Evolutionary conservation across 1,140 invertebrate genomes (phyloP).

Genomic region (Lasioglossum baleicum): DNA sequence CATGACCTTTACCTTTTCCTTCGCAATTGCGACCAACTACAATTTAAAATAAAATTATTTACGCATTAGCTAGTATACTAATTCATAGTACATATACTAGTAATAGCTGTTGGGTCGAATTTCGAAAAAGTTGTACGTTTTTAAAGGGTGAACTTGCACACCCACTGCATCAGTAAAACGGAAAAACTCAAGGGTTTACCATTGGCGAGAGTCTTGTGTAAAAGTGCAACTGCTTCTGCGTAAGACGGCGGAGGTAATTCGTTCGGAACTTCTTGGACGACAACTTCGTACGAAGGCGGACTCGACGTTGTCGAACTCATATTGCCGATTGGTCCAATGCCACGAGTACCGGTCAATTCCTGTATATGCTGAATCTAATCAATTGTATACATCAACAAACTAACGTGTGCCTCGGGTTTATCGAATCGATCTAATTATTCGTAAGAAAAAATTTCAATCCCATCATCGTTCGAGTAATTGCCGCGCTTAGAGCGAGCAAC

Average conservation of each 20-base stretch:
- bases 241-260: conserved; percentile 70
- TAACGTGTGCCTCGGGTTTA: too few relatives aligned
- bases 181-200: conserved; percentile 1
- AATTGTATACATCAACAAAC: too few relatives aligned
- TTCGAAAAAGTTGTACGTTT: too few relatives aligned
- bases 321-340: conserved; percentile 54
- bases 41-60: too few relatives aligned
- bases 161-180: too few relatives aligned
- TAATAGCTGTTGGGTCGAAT: too few relatives aligned
- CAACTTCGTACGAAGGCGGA: conserved; percentile 69
- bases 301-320: conserved; percentile 49
- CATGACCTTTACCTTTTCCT: too few relatives aligned
- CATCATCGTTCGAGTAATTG: not conserved
- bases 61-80: too few relatives aligned
- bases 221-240: conserved; percentile 67
- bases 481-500: not conserved
- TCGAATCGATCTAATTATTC: not conserved
- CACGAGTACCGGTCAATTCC: conserved; percentile 62
- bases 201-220: conserved; percentile 1
- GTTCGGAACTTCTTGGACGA: conserved; percentile 65
- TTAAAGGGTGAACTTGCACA: too few relatives aligned
- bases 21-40: too few relatives aligned
- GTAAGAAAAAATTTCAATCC: not conserved
- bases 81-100: too few relatives aligned
- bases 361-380: conserved; percentile 60